Evolutionary conservation across 2,113 vertebrate genomes (phyloP).

Genomic region (Phrynocephalus versicolor): DNA sequence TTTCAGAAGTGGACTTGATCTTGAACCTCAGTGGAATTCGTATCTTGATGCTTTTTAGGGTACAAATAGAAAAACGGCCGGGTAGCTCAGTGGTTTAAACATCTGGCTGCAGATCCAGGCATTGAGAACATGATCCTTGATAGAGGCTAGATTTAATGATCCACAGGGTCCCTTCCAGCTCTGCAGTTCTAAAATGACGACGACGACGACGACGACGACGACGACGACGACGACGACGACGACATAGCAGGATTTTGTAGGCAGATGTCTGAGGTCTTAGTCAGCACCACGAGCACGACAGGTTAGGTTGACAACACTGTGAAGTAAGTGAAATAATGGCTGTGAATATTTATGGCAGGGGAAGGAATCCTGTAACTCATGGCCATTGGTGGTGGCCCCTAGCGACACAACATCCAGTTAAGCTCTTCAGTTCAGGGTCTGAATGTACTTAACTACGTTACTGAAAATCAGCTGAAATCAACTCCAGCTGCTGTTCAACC

Average conservation of each 20-base stretch:
- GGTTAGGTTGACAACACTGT: background rate
- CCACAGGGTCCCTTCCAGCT: too few species aligned
- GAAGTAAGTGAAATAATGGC: background rate
- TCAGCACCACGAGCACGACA: background rate
- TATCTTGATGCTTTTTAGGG: background rate
- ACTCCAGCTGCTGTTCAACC: background rate
- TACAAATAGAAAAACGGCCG: too few species aligned
- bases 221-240: background rate
- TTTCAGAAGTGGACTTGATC: background rate
- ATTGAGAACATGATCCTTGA: too few species aligned
- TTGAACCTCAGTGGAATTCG: background rate
- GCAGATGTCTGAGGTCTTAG: background rate
- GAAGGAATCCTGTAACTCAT: too few species aligned
- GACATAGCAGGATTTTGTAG: background rate
- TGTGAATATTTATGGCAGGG: too few species aligned
- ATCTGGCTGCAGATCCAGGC: too few species aligned
- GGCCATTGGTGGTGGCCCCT: background rate
- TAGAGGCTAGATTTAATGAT: background rate
- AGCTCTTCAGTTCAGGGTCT: background rate
- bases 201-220: too few species aligned
- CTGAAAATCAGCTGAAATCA: background rate
- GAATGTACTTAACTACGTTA: background rate
- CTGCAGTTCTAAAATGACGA: too few species aligned
- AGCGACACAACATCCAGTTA: background rate
- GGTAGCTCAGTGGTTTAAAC: too few species aligned